Conservation (phyloP, 92 coral and sea anemone species). For the Phymanthus crucifer region DNA sequence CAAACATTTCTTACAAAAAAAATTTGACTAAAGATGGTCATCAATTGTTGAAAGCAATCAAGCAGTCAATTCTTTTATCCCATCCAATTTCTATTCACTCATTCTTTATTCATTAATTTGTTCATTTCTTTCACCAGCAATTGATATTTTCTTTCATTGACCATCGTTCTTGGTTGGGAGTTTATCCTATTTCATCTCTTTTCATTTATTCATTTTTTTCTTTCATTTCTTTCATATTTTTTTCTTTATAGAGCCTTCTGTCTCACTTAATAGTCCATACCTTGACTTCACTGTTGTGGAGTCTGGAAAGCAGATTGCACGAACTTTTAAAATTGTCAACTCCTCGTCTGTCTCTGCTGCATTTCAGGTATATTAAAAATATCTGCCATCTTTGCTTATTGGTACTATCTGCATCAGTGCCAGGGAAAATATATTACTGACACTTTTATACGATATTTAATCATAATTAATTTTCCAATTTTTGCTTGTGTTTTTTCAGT, state of each 20-base stretch:
- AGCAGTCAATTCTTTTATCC: too few relatives aligned
- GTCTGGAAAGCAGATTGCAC: constrained; percentile 71
- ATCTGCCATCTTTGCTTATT: too few relatives aligned
- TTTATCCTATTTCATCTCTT: background rate
- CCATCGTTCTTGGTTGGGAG: constrained; percentile 74
- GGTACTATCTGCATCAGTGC: too few relatives aligned
- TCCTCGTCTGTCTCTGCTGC: constrained; percentile 77
- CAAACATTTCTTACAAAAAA: too few relatives aligned
- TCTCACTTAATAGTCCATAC: constrained; percentile 59
- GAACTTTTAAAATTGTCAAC: constrained; percentile 76
- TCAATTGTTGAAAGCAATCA: too few relatives aligned
- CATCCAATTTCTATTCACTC: too few relatives aligned
- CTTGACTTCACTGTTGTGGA: constrained; percentile 90
- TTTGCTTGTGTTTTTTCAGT: constrained; percentile 40
- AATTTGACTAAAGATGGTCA: too few relatives aligned
- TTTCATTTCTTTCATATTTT: background rate
- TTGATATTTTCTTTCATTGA: constrained; percentile 37
- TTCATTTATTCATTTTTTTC: background rate
- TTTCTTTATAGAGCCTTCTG: constrained; percentile 64
- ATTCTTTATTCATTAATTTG: background rate
- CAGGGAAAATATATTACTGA: too few relatives aligned
- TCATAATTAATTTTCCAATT: background rate
- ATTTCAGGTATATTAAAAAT: constrained; percentile 72
- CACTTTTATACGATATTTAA: background rate
- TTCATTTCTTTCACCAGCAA: background rate